A percentile compares a stretch with the other conserved stretches of the same genome.
Conservation (phyloP, 2,113 vertebrate genomes). For the Silurus asotus region DNA sequence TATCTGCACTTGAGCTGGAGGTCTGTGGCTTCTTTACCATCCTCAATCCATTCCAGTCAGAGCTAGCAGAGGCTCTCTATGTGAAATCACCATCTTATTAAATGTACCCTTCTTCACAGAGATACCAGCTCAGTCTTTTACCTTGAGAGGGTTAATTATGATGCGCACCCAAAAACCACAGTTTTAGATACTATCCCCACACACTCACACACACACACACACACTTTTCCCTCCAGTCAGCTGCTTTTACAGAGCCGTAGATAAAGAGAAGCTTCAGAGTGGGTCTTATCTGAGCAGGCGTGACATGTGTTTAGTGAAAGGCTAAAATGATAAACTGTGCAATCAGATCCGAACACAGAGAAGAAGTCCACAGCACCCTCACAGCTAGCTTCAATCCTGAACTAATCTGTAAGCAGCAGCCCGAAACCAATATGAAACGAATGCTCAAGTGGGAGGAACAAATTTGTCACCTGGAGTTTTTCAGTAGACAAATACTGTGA, state of each 20-base stretch:
- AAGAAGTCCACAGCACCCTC: not conserved
- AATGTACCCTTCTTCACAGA: conserved; percentile 34
- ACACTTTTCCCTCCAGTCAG: conserved; percentile 8
- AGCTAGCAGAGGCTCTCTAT: conserved; percentile 22
- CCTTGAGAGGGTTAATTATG: conserved; percentile 52
- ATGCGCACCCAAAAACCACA: conserved; percentile 36
- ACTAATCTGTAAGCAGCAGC: not conserved
- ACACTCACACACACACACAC: conserved; percentile 9
- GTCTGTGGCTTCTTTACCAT: not conserved
- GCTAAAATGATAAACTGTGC: conserved; percentile 30
- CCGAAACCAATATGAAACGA: not conserved
- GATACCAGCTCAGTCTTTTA: conserved; percentile 38
- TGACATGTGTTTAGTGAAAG: conserved; percentile 30
- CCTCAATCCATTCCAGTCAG: not conserved
- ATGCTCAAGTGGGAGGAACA: not conserved
- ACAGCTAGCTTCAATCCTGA: not conserved
- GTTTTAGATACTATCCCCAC: conserved; percentile 11
- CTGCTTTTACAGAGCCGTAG: not conserved
- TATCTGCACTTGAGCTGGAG: not conserved
- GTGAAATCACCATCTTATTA: conserved; percentile 48
- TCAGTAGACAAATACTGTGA: not conserved
- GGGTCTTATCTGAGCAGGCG: conserved; percentile 20
- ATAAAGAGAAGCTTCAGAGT: conserved; percentile 19
- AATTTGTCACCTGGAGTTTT: not conserved
- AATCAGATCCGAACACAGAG: not conserved